Evolutionary conservation across 1,140 invertebrate genomes (phyloP), one percentile per base, ranked within the genome.

Genomic region (Aleiodes sp.): DNA sequence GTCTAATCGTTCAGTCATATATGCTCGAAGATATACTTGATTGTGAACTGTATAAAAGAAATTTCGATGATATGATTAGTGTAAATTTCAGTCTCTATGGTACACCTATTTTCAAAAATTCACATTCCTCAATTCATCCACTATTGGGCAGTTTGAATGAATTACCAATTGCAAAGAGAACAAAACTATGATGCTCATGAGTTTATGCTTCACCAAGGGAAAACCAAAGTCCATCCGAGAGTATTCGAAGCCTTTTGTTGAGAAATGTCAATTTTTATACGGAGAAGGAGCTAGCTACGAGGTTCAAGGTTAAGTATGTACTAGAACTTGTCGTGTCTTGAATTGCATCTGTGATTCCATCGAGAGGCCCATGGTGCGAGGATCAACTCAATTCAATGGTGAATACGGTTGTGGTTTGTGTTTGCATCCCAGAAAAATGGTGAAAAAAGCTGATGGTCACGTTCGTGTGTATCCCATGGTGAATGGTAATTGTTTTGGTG

Each of bases 1-100:
- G 39, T 60, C 46, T 67, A 59, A 70, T 43, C 35, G 10, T 65
- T 57, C 59, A 16, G 12, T 35, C 21, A 56, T 72, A 62, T 64
- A 65, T 65, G 7, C 70, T 75, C 16, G 72, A 71, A 67, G 68
- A 74, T 16, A 74, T 72, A 2, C 72, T 59, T 43, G 70, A 73
- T 41, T 66, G 74, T 28, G 33, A 64, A 41, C 41, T 63, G 12
- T 73, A 75, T 29, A 70, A 70, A 64, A 65, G 56, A 41, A 52
- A 16, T 12, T 1, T 16, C 26, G 33, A 39, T n/a, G 60, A 61
- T 57, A 70, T 60, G 60, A 68, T 74, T 29, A 68, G 24, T 41
- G 46, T 72, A 12, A 75, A 75, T 71, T 74, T 76, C 26, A 74
- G 41, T 68, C 41, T 73, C 29, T 73, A 76, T 57, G 73, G 70